These are phyloP conservation scores for Formica selysi DNA, from an alignment of 1,140 invertebrate species.

Conservation along the genomic window DNA sequence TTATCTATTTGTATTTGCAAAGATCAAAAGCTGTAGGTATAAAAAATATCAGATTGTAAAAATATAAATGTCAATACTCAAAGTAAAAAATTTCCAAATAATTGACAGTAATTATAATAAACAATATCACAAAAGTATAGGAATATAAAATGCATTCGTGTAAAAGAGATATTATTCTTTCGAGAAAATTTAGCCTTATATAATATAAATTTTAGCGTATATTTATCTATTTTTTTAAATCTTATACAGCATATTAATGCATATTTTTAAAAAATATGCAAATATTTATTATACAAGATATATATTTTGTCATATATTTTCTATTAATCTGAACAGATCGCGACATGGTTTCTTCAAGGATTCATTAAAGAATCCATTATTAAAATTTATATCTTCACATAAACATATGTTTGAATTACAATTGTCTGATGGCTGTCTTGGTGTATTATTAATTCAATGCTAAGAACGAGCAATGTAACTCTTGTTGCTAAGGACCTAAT, in stretches of 20 bases:
- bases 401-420: constrained; percentile 9
- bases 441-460: background rate
- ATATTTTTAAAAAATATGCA: background rate
- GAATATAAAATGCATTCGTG: background rate
- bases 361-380: background rate
- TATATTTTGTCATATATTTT: background rate
- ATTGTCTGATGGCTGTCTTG: background rate
- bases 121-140: background rate
- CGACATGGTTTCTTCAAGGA: too few species aligned
- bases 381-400: background rate
- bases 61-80: background rate
- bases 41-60: too few species aligned
- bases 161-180: background rate
- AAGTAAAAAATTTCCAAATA: background rate
- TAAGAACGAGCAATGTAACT: background rate
- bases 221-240: background rate
- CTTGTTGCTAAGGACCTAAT: background rate
- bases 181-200: background rate
- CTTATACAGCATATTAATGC: background rate
- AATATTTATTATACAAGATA: background rate
- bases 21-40: background rate
- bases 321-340: background rate
- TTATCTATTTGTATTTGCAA: background rate
- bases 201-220: too few species aligned
- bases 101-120: background rate